Evolutionary conservation across 1,140 invertebrate genomes (phyloP).

Genomic region (Andrena cerasifolii): DNA sequence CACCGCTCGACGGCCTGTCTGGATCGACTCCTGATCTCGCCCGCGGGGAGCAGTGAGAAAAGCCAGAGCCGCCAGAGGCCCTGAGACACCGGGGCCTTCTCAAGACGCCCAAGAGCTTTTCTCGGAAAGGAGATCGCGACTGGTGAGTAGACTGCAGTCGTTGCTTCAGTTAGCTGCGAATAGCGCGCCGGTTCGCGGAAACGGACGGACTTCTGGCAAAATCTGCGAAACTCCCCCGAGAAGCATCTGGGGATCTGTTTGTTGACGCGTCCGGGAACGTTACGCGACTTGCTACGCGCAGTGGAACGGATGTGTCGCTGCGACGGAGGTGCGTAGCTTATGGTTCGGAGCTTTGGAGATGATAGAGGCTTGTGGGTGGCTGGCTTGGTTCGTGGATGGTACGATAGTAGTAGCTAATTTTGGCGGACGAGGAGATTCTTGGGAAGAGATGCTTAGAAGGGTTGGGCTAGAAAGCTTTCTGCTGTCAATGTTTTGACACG

Average conservation of each 20-base stretch:
- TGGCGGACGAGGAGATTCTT: no score
- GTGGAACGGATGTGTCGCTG: no score
- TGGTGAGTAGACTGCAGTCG: constrained; percentile 53
- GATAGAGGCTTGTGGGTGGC: no score
- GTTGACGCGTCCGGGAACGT: background rate
- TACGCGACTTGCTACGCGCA: no score
- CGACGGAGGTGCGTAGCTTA: no score
- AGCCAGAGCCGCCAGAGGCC: constrained; percentile 67
- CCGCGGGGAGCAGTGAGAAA: constrained; percentile 55
- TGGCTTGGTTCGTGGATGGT: no score
- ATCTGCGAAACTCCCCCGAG: background rate
- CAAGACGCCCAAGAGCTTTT: constrained; percentile 45
- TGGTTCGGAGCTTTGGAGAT: no score
- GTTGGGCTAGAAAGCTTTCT: no score
- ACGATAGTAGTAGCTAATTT: no score
- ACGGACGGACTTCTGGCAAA: background rate
- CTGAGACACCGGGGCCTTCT: background rate
- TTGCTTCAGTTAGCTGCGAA: background rate
- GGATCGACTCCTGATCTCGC: background rate
- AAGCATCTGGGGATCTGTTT: background rate
- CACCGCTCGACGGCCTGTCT: background rate
- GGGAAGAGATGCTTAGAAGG: no score
- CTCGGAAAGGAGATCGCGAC: constrained; percentile 56
- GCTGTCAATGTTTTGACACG: no score
- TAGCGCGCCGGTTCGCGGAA: background rate